Conservation (phyloP, 2,113 vertebrate species). For the Nansenia antarctica region DNA sequence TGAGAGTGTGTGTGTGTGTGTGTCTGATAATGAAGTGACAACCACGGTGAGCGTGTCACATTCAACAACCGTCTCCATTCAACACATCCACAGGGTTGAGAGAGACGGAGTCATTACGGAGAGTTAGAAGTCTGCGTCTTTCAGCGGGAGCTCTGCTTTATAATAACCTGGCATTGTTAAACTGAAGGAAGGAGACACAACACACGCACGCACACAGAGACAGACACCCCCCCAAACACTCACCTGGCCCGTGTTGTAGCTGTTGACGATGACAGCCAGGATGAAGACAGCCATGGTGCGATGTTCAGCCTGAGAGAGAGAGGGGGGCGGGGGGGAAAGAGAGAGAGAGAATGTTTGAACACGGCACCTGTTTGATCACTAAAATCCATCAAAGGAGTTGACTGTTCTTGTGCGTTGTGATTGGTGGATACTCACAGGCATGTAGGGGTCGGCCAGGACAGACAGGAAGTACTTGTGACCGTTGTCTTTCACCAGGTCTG, state of each 20-base stretch:
- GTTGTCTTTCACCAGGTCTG: conserved; percentile 97
- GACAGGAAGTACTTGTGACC: conserved; percentile 99
- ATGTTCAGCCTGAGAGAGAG: conserved; percentile 88
- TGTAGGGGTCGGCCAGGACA: conserved; percentile 93
- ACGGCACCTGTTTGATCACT: not conserved
- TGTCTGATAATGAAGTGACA: no score
- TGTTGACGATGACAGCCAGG: conserved; percentile 96
- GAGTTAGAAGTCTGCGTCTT: conserved; percentile 1
- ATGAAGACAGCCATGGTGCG: conserved; percentile 98
- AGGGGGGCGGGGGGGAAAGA: no score
- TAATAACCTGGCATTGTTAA: conserved; percentile 14
- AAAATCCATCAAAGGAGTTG: no score
- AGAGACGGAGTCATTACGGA: not conserved
- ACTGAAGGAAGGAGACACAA: not conserved
- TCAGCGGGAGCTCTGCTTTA: conserved; percentile 37
- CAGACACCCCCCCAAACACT: conserved; percentile 28
- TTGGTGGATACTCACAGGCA: conserved; percentile 86
- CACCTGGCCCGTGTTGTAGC: conserved; percentile 95
- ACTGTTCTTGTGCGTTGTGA: not conserved
- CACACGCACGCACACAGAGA: not conserved
- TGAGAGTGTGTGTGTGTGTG: no score
- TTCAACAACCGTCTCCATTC: no score
- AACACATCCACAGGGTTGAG: not conserved
- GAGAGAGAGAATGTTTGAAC: not conserved
- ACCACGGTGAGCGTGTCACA: no score